Evolutionary conservation across 1,140 invertebrate genomes (phyloP).

Genomic region (Aphaenogaster rudis): DNA sequence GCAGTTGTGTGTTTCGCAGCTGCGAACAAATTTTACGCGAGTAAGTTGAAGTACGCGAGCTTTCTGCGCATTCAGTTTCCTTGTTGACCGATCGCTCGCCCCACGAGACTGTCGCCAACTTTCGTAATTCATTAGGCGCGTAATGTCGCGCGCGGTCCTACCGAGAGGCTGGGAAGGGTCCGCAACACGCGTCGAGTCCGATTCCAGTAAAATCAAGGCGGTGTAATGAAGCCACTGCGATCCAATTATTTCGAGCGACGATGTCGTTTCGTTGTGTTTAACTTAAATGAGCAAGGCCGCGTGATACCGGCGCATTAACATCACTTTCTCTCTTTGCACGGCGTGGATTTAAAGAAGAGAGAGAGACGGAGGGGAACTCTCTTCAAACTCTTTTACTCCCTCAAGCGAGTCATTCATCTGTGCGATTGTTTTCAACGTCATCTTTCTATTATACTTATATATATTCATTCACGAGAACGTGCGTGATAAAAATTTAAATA

Average conservation of each 20-base stretch:
- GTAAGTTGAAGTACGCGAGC: slow-evolving; percentile 4
- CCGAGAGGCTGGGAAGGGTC: not conserved
- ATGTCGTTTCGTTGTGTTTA: slow-evolving; percentile 59
- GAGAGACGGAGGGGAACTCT: not conserved
- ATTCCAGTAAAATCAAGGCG: slow-evolving; percentile 70
- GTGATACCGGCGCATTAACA: slow-evolving; percentile 26
- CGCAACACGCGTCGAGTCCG: slow-evolving; percentile 61
- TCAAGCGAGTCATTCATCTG: not conserved
- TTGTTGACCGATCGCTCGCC: slow-evolving; percentile 70
- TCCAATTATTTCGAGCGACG: slow-evolving; percentile 69
- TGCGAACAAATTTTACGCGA: slow-evolving; percentile 9
- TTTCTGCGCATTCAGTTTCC: slow-evolving; percentile 55
- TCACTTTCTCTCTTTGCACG: slow-evolving; percentile 25
- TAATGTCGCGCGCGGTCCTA: slow-evolving; percentile 35
- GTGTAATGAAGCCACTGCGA: slow-evolving; percentile 68
- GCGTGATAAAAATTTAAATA: not conserved
- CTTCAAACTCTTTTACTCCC: not conserved
- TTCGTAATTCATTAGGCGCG: slow-evolving; percentile 70
- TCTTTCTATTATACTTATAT: not conserved
- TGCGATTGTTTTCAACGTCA: not conserved
- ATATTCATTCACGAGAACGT: not conserved
- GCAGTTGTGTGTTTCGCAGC: not conserved
- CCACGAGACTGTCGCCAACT: slow-evolving; percentile 66
- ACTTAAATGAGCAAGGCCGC: slow-evolving; percentile 65
- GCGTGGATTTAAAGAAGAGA: not conserved